Evolutionary conservation across 2,888 invertebrate species (phyloP), one percentile per base, ranked within the genome.

Genomic region (Scrobipalpa costella): DNA sequence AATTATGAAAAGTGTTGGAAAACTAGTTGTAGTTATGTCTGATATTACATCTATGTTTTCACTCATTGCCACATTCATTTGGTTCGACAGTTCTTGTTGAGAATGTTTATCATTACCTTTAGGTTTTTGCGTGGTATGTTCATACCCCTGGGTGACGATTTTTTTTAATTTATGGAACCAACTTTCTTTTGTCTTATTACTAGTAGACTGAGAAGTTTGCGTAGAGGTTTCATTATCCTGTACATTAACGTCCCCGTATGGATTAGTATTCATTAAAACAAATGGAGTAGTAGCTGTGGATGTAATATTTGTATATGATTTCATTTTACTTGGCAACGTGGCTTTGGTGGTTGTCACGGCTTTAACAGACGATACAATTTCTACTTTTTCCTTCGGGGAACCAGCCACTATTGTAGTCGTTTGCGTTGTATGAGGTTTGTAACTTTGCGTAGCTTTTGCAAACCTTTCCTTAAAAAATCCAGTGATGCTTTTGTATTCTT

Each of bases 1-100:
- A 55, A 55, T 33, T 27, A 55, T 55, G 7, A 55, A 55, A 6
- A 55, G 33, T 33, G 55, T 55, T 13, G 55, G 55, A 27, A 55
- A 34, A 6, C 21, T 55, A 21, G 55, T 33, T 6, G 55, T 55
- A 33, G 55, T 55, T 15, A 15, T 7, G 21, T 33, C 34, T 1
- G 55, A 55, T 1, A 27, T 55, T 0, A 55, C 33, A 11, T 55
- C 27, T 11, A 34, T 33, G 21, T 55, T 55, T 33, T 33, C 27
- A 52, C 27, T 33, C 13, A 27, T 21, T n/a, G 9, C 21, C 13
- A 52, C 33, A 36, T 57, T 36, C 36, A 13, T 36, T 34, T 6
- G 15, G 9, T 34, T 36, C 7, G 5, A 36, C 9, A n/a, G n/a
- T 57, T 36, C 1, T n/a, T 8, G n/a, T n/a, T 6, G 17, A 2